Evolutionary conservation across 2,888 invertebrate genomes (phyloP).

Genomic region (Cantharis rufa): DNA sequence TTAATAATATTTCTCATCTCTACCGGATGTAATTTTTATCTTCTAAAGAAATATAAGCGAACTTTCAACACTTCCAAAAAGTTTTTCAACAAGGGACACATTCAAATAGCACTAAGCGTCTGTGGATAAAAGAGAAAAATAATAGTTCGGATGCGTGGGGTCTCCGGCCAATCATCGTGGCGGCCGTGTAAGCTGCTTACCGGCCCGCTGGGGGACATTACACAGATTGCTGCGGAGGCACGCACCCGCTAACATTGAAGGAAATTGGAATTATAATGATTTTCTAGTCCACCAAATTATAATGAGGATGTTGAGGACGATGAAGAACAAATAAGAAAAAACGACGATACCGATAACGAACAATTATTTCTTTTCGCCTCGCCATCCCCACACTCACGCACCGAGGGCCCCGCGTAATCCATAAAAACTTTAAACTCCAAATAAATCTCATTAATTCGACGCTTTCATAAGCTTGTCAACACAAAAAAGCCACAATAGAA

Average conservation of each 20-base stretch:
- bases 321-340: slow-evolving; percentile 14
- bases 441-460: not conserved
- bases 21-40: slow-evolving; percentile 34
- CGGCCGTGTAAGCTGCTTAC: slow-evolving; percentile 51
- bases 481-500: not conserved
- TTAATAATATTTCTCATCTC: slow-evolving; percentile 38
- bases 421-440: not conserved
- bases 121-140: slow-evolving; percentile 45
- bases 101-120: slow-evolving; percentile 50
- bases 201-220: slow-evolving; percentile 52
- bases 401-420: not conserved
- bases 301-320: slow-evolving; percentile 25
- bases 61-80: slow-evolving; percentile 39
- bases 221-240: slow-evolving; percentile 50
- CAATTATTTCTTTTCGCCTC: slow-evolving; percentile 1
- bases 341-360: slow-evolving; percentile 16
- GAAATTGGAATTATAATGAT: slow-evolving; percentile 42
- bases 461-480: not conserved
- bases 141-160: slow-evolving; percentile 44
- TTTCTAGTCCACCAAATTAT: slow-evolving; percentile 32
- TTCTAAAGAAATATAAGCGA: slow-evolving; percentile 35
- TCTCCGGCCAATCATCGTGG: slow-evolving; percentile 50
- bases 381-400: not conserved
- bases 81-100: slow-evolving; percentile 46
- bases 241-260: slow-evolving; percentile 38